phyloP scores from a whole-genome alignment of 1,140 invertebrate species.

The Melipona quadrifasciata region DNA sequence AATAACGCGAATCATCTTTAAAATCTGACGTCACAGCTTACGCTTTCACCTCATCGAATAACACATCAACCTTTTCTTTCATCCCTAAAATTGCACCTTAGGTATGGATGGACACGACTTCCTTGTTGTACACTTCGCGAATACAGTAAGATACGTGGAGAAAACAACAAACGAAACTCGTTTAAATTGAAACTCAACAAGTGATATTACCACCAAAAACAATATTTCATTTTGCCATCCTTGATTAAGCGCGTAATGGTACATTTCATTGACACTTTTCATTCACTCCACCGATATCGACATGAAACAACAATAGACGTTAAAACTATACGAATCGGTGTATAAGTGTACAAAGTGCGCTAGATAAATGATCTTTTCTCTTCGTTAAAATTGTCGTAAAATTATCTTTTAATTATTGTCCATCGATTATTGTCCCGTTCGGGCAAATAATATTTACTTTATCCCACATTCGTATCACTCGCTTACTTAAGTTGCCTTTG shows the following conservation, averaged over 20 bases:
- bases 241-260: not conserved
- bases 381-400: not conserved
- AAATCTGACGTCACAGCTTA: constrained; percentile 44
- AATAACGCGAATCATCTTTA: constrained; percentile 44
- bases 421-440: not conserved
- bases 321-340: not conserved
- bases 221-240: not conserved
- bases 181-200: not conserved
- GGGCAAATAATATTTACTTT: not conserved
- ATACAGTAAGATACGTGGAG: not conserved
- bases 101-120: constrained; percentile 56
- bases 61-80: constrained; percentile 27
- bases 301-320: not conserved
- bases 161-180: not conserved
- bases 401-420: not conserved
- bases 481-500: not conserved
- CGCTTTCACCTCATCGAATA: constrained; percentile 2
- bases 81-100: constrained; percentile 38
- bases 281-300: not conserved
- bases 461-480: too few relatives aligned
- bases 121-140: constrained; percentile 3
- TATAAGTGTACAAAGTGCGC: constrained; percentile 4
- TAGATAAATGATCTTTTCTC: not conserved
- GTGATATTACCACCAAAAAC: not conserved
- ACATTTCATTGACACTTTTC: not conserved